These are phyloP conservation scores for Poecilus cupreus DNA, from an alignment of 2,888 invertebrate genomes.

Conservation along the genomic window DNA sequence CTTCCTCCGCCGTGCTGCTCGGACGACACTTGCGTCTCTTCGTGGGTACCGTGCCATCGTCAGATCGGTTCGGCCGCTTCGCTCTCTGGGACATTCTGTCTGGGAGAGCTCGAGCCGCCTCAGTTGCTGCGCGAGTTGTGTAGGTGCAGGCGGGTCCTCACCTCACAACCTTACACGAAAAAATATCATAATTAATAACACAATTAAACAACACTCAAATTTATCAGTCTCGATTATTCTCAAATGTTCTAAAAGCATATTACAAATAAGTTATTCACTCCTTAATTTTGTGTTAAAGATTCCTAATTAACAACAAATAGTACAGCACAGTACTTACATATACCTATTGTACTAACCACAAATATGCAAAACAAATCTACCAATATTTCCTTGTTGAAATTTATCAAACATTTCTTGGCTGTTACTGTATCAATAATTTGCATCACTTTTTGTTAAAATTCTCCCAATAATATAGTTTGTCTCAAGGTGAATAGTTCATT, in stretches of 20 bases:
- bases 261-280: no score
- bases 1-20: constrained; percentile 76
- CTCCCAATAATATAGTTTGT: background rate
- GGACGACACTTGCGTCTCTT: constrained; percentile 85
- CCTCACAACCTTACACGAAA: constrained; percentile 59
- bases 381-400: background rate
- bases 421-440: background rate
- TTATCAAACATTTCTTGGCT: background rate
- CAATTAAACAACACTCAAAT: background rate
- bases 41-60: constrained; percentile 81
- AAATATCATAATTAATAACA: background rate
- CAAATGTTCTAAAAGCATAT: no score
- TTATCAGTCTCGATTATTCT: background rate
- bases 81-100: constrained; percentile 83
- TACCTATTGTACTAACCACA: background rate
- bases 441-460: background rate
- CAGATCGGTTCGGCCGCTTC: constrained; percentile 83
- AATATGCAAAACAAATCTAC: background rate
- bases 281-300: background rate
- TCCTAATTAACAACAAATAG: background rate
- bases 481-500: background rate
- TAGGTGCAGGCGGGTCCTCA: constrained; percentile 60
- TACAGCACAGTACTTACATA: background rate
- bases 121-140: constrained; percentile 58
- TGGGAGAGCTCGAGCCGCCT: constrained; percentile 57